Evolutionary conservation across 2,797 vertebrate genomes (phyloP).

Genomic region (Austrolebias charrua): DNA sequence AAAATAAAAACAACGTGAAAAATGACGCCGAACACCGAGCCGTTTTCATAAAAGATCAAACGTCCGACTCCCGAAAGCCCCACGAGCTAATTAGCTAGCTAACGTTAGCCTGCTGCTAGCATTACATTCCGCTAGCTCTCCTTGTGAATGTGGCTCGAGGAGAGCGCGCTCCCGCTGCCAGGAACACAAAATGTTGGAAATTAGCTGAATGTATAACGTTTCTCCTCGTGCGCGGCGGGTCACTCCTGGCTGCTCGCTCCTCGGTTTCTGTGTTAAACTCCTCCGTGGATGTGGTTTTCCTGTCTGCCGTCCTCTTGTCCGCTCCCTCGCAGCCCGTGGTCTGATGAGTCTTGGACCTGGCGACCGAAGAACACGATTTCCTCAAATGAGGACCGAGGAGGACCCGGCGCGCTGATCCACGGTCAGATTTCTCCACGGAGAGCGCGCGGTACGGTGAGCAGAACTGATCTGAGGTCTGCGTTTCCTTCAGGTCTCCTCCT

Average conservation of each 20-base stretch:
- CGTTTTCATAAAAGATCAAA: conserved; percentile 59
- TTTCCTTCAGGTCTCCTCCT: conserved; percentile 25
- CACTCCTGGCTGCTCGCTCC: conserved; percentile 18
- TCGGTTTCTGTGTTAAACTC: conserved; percentile 22
- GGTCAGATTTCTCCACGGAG: conserved; percentile 52
- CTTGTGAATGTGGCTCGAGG: conserved; percentile 59
- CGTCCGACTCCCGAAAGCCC: conserved; percentile 55
- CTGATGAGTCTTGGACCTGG: conserved; percentile 66
- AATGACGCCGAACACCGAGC: conserved; percentile 51
- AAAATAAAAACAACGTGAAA: conserved; percentile 2
- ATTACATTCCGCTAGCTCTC: conserved; percentile 79
- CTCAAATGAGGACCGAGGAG: conserved; percentile 48
- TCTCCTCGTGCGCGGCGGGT: conserved; percentile 27
- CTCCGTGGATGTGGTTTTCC: conserved; percentile 28
- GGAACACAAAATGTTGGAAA: conserved; percentile 62
- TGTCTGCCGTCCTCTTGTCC: conserved; percentile 37
- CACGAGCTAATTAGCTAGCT: conserved; percentile 76
- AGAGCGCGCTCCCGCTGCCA: conserved; percentile 50
- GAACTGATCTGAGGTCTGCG: conserved; percentile 65
- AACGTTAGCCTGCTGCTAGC: conserved; percentile 70
- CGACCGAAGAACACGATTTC: conserved; percentile 62
- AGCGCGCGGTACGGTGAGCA: conserved; percentile 3
- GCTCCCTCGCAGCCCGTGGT: conserved; percentile 44
- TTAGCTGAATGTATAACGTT: conserved; percentile 41
- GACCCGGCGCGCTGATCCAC: conserved; percentile 48